Base-by-base conservation (phyloP, 2,113 vertebrate species). In the Corvus hawaiiensis region DNA sequence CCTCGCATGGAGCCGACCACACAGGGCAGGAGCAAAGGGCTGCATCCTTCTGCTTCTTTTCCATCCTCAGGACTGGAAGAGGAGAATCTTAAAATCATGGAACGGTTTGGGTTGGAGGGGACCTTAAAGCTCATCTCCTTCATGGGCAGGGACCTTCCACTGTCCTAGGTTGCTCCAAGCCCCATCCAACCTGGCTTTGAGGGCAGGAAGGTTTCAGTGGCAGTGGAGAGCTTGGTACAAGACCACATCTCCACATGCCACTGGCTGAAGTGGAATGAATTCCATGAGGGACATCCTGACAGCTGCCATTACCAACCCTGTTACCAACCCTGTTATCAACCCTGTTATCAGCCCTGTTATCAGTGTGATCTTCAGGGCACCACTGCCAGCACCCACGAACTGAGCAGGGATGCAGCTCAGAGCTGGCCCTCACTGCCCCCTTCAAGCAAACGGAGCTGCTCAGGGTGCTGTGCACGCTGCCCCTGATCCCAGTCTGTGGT, bases 1-100 rank as follows among this genome's bases (percentile, higher is more conserved):
- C 17, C 61, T 59, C 6, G 3, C 1, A 0, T 1, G 8, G 56
- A 49, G 32, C 41, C 44, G 46, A n/a, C 28, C 64, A 16, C 23
- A 21, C 0, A 1, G 48, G 21, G 37, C 54, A 10, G 2, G 23
- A 43, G 72, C 56, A 79, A 20, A 46, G 15, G 0, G 7, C 30
- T 55, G 39, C 24, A 41, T 16, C 44, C 44, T 79, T 24, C 75
- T 64, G 49, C 24, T 48, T 8, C 21, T 46, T 30, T 73, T 49
- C 67, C 66, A 35, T 19, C 33, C 39, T 24, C 22, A 23, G 32
- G 33, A n/a, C 23, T 55, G 37, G 23, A 30, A 58, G 14, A 10
- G 27, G 44, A 73, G 12, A 81, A 58, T 10, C 26, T 19, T 32
- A 49, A 49, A 80, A 58, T 33, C 35, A 6, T 49, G 37, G 32